These are phyloP conservation scores for Pandemis heparana DNA, from an alignment of 2,888 invertebrate species.

Conservation along the genomic window DNA sequence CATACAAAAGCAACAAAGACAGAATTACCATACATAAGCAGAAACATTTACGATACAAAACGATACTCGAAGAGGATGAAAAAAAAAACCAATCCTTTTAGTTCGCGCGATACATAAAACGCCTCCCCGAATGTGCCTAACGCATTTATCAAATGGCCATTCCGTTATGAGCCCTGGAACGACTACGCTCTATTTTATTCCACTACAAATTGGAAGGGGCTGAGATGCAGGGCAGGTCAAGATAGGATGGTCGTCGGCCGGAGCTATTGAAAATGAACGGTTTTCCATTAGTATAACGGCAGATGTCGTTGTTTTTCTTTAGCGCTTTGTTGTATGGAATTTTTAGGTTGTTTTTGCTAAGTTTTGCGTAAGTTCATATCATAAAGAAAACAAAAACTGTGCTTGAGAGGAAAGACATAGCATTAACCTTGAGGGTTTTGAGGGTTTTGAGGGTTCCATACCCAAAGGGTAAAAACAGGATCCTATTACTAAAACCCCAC, in stretches of 20 bases:
- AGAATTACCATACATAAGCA: slow-evolving; percentile 8
- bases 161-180: slow-evolving; percentile 15
- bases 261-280: slow-evolving; percentile 29
- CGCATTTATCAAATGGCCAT: slow-evolving; percentile 42
- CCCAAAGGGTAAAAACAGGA: too few species aligned
- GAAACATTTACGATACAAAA: slow-evolving; percentile 6
- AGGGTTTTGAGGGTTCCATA: too few species aligned
- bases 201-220: neutral
- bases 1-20: slow-evolving; percentile 12
- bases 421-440: neutral
- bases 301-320: slow-evolving; percentile 22
- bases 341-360: neutral
- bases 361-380: neutral
- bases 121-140: slow-evolving; percentile 34
- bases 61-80: slow-evolving; percentile 22
- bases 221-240: neutral
- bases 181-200: slow-evolving; percentile 1
- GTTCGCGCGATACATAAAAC: slow-evolving; percentile 18
- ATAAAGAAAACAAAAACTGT: neutral
- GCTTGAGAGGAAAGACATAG: neutral
- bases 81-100: slow-evolving; percentile 41
- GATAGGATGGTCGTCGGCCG: neutral
- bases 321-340: neutral
- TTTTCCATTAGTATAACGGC: slow-evolving; percentile 22
- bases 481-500: too few species aligned